Percentiles rank a stretch among this genome's conserved stretches.
phyloP scores from a whole-genome alignment of 2,797 vertebrate genomes.

The Carapus acus region DNA sequence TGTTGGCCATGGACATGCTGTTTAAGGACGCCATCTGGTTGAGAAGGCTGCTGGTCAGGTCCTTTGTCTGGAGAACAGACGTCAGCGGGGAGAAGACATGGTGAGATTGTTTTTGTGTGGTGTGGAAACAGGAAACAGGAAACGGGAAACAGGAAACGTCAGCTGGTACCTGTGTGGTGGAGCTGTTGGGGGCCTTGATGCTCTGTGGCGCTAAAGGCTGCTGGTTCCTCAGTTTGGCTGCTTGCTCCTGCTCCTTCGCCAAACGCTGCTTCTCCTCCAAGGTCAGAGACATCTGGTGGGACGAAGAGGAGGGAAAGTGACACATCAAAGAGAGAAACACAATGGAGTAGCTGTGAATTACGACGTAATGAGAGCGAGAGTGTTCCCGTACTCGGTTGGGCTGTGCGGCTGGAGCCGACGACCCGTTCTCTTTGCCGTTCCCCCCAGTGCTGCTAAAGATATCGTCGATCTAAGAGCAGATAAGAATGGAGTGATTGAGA shows the following conservation, averaged over 20 bases:
- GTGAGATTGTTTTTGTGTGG: no score
- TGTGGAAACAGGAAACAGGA: no score
- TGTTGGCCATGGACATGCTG: conserved; percentile 73
- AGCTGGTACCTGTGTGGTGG: conserved; percentile 84
- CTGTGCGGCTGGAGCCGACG: conserved; percentile 68
- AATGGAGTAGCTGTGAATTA: background rate
- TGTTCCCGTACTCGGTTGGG: conserved; percentile 76
- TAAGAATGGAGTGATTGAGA: background rate
- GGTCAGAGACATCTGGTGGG: conserved; percentile 85
- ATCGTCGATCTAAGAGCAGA: conserved; percentile 78
- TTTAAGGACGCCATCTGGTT: conserved; percentile 87
- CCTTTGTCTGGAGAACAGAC: conserved; percentile 79
- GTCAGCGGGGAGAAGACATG: no score
- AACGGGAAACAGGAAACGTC: no score
- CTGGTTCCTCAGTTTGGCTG: conserved; percentile 90
- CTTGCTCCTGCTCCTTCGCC: conserved; percentile 97
- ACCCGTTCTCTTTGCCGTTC: conserved; percentile 83
- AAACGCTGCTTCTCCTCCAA: conserved; percentile 96
- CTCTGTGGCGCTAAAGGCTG: conserved; percentile 85
- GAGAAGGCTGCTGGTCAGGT: conserved; percentile 90
- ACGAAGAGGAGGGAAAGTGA: background rate
- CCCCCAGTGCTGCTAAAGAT: conserved; percentile 78
- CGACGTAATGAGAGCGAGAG: background rate
- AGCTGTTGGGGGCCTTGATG: conserved; percentile 66
- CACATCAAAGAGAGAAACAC: background rate